Conservation (phyloP, 1,140 invertebrate species). For the Cherax destructor region DNA sequence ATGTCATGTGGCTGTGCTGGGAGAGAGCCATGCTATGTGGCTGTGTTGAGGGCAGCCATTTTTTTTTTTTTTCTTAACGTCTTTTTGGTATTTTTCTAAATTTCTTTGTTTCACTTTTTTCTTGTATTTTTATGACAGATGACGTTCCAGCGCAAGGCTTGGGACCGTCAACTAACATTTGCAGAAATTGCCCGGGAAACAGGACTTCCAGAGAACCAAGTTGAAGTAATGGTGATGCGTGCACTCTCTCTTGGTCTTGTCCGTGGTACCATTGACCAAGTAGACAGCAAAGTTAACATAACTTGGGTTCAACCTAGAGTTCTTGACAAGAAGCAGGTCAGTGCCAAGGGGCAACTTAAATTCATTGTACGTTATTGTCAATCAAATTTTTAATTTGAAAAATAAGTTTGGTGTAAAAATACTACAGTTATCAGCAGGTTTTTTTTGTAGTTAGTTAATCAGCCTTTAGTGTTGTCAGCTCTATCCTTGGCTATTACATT, state of each 20-base stretch:
- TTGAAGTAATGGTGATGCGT: constrained; percentile 98
- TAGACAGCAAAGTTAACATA: constrained; percentile 87
- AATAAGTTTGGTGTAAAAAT: background rate
- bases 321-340: constrained; percentile 82
- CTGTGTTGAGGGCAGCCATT: too few relatives aligned
- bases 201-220: constrained; percentile 79
- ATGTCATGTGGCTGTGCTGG: too few relatives aligned
- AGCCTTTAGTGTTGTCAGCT: too few relatives aligned
- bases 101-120: background rate
- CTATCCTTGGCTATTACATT: too few relatives aligned
- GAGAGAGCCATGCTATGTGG: too few relatives aligned
- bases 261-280: constrained; percentile 96
- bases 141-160: constrained; percentile 83
- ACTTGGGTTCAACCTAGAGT: constrained; percentile 96
- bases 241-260: constrained; percentile 96
- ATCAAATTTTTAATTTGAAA: background rate
- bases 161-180: constrained; percentile 89
- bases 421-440: background rate
- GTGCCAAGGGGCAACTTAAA: background rate
- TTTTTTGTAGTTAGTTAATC: too few relatives aligned
- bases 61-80: background rate
- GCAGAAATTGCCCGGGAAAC: constrained; percentile 85
- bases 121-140: constrained; percentile 77
- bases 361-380: background rate
- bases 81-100: background rate